Conservation (phyloP, 2,113 vertebrate species). For the Cepphus grylle region DNA sequence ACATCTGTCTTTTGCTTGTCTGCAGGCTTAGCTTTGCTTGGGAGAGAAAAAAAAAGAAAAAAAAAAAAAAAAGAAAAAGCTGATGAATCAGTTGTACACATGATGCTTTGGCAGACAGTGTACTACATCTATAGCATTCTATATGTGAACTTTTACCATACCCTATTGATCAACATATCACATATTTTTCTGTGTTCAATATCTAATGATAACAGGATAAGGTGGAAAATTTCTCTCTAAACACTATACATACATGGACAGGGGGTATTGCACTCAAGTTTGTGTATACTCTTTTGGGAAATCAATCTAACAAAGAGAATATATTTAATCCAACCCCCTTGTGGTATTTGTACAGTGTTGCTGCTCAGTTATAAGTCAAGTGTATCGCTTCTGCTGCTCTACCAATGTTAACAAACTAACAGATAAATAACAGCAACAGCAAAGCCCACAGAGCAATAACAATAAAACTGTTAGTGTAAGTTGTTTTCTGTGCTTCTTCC, state of each 20-base stretch:
- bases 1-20: constrained; percentile 25
- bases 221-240: background rate
- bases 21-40: background rate
- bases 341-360: background rate
- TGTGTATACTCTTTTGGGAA: background rate
- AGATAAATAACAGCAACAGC: background rate
- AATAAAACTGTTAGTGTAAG: background rate
- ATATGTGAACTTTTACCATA: background rate
- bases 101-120: background rate
- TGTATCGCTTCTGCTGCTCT: background rate
- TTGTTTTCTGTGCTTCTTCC: background rate
- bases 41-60: background rate
- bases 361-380: background rate
- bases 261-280: background rate
- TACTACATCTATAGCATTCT: background rate
- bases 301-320: background rate
- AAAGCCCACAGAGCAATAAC: background rate
- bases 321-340: background rate
- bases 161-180: background rate
- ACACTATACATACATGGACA: background rate
- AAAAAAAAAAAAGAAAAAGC: background rate
- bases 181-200: background rate
- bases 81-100: background rate
- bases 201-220: background rate
- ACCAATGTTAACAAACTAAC: background rate